Percentiles rank a stretch among this genome's conserved stretches.
Conservation (phyloP, 2,888 invertebrate species). For the Oscheius myriophilus region DNA sequence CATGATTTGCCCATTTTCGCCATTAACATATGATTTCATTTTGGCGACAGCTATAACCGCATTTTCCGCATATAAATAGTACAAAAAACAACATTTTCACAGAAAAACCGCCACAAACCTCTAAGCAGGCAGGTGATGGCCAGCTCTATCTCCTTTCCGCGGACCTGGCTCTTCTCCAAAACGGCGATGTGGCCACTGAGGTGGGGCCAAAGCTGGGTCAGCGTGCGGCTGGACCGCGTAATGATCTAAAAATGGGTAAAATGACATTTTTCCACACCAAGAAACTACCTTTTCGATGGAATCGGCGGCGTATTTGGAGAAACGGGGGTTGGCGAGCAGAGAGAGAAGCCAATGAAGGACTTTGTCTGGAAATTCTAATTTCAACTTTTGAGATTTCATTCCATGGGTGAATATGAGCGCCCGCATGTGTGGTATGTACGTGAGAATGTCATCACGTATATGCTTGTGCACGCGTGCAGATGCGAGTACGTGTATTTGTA, state of each 20-base stretch:
- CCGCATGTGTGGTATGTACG: no score
- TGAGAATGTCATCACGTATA: no score
- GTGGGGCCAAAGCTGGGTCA: constrained; percentile 8
- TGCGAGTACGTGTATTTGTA: no score
- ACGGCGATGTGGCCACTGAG: constrained; percentile 20
- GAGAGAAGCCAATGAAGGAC: constrained; percentile 50
- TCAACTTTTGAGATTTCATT: no score
- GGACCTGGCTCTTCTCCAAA: constrained; percentile 17
- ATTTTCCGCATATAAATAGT: no score
- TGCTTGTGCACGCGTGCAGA: no score
- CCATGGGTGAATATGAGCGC: no score
- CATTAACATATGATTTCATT: no score
- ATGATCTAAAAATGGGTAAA: constrained; percentile 20
- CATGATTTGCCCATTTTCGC: no score
- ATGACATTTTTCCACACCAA: neutral
- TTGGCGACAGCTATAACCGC: no score
- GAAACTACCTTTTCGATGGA: constrained; percentile 47
- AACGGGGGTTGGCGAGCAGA: constrained; percentile 21
- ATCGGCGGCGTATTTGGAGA: constrained; percentile 35
- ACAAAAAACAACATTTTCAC: no score
- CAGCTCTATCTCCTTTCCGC: constrained; percentile 15
- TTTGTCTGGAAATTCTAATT: constrained; percentile 39
- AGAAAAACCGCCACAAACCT: constrained; percentile 11
- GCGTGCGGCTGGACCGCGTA: neutral
- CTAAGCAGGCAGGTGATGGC: constrained; percentile 15